A percentile compares a stretch with the other conserved stretches of the same genome.
phyloP scores from a whole-genome alignment of 2,888 invertebrate species.

The Tenthredo distinguenda region DNA sequence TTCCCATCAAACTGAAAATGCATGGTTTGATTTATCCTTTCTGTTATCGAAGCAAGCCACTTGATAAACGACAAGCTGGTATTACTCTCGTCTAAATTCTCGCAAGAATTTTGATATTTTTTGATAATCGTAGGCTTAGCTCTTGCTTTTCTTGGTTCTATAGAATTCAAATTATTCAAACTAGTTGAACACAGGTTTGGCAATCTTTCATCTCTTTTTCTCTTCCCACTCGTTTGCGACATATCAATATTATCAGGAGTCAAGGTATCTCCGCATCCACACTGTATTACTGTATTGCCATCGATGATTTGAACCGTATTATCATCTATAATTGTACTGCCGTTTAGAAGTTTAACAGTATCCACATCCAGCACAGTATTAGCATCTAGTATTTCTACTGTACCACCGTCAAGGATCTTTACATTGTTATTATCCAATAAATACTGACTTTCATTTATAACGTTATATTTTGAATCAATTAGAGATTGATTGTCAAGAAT shows the following conservation, averaged over 20 bases:
- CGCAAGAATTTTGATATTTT: constrained; percentile 69
- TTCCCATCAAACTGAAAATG: constrained; percentile 85
- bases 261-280: constrained; percentile 60
- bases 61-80: constrained; percentile 81
- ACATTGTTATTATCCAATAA: constrained; percentile 69
- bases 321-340: constrained; percentile 62
- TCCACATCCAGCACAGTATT: constrained; percentile 68
- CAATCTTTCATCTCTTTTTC: constrained; percentile 72
- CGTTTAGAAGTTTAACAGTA: constrained; percentile 68
- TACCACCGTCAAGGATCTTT: constrained; percentile 68
- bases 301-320: constrained; percentile 64
- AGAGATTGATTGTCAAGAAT: constrained; percentile 68
- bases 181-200: constrained; percentile 59
- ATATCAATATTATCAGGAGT: constrained; percentile 29
- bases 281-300: constrained; percentile 61
- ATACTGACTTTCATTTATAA: constrained; percentile 67
- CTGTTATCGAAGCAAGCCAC: constrained; percentile 89
- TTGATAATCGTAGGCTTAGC: constrained; percentile 69
- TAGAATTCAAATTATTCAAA: constrained; percentile 71
- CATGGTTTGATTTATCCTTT: constrained; percentile 88
- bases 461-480: constrained; percentile 68
- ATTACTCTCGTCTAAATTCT: constrained; percentile 72
- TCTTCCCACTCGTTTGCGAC: constrained; percentile 63
- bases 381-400: constrained; percentile 69
- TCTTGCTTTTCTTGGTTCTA: constrained; percentile 71